These are phyloP conservation scores for Radopholus similis DNA, from an alignment of 1,140 invertebrate genomes.

Conservation along the genomic window DNA sequence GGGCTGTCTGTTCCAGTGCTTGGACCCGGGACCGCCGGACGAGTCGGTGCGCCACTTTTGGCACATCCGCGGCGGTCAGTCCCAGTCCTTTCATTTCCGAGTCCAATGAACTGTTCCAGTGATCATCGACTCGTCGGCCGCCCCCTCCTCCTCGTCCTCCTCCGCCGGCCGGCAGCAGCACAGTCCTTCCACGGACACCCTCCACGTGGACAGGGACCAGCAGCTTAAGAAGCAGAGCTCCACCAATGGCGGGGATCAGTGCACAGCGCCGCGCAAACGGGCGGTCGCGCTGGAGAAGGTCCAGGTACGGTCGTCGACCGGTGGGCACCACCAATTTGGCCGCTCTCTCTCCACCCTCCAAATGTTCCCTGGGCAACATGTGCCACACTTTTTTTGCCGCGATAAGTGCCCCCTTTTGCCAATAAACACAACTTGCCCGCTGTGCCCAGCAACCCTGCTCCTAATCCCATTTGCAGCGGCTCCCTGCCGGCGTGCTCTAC, in stretches of 20 bases:
- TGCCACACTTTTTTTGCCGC: background rate
- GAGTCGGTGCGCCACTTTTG: constrained; percentile 40
- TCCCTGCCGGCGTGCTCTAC: constrained; percentile 40
- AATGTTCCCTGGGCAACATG: background rate
- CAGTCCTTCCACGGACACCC: background rate
- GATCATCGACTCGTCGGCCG: background rate
- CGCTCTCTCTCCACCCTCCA: background rate
- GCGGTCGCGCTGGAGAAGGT: too few relatives aligned
- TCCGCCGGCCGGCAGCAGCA: background rate
- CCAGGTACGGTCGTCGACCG: background rate
- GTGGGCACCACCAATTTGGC: background rate
- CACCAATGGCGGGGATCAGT: background rate
- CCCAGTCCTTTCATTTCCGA: background rate
- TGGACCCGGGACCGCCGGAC: constrained; percentile 35
- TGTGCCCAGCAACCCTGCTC: background rate
- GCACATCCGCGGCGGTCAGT: constrained; percentile 37
- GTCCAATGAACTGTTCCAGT: too few relatives aligned
- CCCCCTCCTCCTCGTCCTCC: background rate
- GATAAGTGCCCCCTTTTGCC: background rate
- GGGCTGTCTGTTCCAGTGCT: constrained; percentile 40
- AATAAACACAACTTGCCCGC: background rate
- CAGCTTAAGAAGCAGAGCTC: background rate
- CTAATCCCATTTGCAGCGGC: constrained; percentile 11
- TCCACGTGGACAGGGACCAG: background rate
- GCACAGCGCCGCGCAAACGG: background rate